Percentiles rank a stretch among this genome's conserved stretches.
phyloP scores from a whole-genome alignment of 1,140 invertebrate genomes.

The Euura saliciscinereae region DNA sequence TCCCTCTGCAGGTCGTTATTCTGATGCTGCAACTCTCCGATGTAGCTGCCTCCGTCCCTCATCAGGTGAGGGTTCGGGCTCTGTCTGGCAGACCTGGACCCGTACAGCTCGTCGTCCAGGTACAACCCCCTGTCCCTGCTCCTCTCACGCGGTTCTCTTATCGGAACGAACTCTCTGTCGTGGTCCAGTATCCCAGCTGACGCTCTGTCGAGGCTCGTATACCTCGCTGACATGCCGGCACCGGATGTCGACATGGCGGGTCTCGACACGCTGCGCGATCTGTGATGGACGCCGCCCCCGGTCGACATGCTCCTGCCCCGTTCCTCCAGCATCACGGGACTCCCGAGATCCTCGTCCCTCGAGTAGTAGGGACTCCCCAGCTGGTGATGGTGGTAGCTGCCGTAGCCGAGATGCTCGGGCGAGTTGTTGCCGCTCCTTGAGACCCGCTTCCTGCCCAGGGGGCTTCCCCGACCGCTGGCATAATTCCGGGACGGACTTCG shows the following conservation, averaged over 20 bases:
- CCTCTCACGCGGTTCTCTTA: constrained; percentile 71
- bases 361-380: constrained; percentile 72
- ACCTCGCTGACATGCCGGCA: constrained; percentile 66
- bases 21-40: constrained; percentile 93
- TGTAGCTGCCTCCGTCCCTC: constrained; percentile 65
- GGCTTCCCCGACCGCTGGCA: constrained; percentile 67
- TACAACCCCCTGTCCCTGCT: constrained; percentile 71
- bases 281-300: constrained; percentile 66
- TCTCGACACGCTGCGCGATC: constrained; percentile 67
- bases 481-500: constrained; percentile 79
- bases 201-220: constrained; percentile 78
- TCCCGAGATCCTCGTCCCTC: constrained; percentile 75
- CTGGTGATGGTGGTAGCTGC: constrained; percentile 65
- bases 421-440: constrained; percentile 67
- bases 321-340: constrained; percentile 71
- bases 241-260: constrained; percentile 58
- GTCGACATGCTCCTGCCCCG: constrained; percentile 66
- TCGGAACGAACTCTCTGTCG: constrained; percentile 83
- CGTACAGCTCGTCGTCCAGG: constrained; percentile 77
- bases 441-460: constrained; percentile 62
- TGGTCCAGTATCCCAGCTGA: constrained; percentile 66
- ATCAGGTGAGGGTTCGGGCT: constrained; percentile 70
- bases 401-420: constrained; percentile 62
- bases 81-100: constrained; percentile 72
- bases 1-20: constrained; percentile 96